These are phyloP conservation scores for Orchesella cincta DNA, from an alignment of 1,140 invertebrate species.

Conservation along the genomic window DNA sequence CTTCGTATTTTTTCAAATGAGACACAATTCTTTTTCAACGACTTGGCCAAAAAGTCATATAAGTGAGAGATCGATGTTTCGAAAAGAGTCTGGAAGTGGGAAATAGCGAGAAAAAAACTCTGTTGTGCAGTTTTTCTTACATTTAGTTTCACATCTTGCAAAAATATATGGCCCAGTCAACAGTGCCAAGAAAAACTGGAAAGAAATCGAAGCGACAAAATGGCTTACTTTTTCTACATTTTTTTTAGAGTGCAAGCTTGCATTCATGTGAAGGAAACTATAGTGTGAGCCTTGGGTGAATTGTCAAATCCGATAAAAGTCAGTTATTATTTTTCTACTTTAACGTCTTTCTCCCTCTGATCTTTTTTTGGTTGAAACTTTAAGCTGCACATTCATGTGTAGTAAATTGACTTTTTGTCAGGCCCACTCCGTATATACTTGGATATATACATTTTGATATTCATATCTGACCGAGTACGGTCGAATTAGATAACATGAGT, in stretches of 20 bases:
- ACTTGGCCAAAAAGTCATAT: background rate
- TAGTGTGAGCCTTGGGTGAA: background rate
- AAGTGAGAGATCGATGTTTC: no score
- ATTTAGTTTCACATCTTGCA: background rate
- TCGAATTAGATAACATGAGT: background rate
- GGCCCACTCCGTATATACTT: background rate
- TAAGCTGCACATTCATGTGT: background rate
- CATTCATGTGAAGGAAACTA: background rate
- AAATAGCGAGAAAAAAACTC: background rate
- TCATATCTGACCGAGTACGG: background rate
- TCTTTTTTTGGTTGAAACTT: background rate
- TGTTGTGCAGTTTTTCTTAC: background rate
- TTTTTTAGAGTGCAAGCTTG: no score
- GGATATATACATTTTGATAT: background rate
- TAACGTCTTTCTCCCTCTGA: background rate
- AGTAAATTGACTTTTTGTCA: background rate
- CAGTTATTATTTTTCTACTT: slow-evolving; percentile 11
- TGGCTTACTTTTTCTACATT: background rate
- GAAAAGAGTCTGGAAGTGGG: no score
- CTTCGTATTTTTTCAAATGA: background rate
- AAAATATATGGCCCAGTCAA: background rate
- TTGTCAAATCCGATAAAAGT: slow-evolving; percentile 17
- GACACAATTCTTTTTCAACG: background rate
- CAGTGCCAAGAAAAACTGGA: background rate
- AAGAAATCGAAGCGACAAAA: background rate